Percentiles rank a stretch among this genome's conserved stretches.
Conservation (phyloP, 2,113 vertebrate genomes). For the Pedetes capensis region DNA sequence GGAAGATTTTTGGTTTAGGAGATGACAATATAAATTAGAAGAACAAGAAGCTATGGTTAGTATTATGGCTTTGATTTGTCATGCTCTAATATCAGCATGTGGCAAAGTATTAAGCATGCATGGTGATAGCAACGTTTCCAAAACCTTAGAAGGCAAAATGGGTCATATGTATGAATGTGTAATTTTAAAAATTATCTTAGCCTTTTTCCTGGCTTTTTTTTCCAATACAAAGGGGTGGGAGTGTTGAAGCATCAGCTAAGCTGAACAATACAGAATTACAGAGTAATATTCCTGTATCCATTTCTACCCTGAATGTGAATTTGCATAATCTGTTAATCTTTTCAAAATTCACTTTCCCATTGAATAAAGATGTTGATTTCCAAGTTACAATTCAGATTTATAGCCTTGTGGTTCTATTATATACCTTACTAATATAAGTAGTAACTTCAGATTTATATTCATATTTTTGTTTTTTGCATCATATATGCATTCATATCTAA, state of each 20-base stretch:
- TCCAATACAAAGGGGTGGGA: neutral
- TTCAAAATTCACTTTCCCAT: neutral
- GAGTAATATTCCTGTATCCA: neutral
- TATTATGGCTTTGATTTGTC: slow-evolving; percentile 45
- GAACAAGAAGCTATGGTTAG: slow-evolving; percentile 36
- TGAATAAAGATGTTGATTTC: neutral
- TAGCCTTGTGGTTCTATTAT: neutral
- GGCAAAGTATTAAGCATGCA: neutral
- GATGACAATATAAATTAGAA: slow-evolving; percentile 49
- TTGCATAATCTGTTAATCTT: neutral
- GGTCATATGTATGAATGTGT: neutral
- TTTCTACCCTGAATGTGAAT: neutral
- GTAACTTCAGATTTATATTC: neutral
- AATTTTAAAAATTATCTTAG: neutral
- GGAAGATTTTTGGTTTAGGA: slow-evolving; percentile 48
- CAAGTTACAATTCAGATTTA: neutral
- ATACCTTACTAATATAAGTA: neutral
- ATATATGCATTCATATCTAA: neutral
- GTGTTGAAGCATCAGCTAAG: neutral
- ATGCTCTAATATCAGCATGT: neutral
- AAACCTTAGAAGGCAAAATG: neutral
- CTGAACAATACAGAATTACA: neutral
- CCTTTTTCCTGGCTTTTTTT: neutral
- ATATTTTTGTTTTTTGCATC: neutral
- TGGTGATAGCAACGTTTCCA: slow-evolving; percentile 26